A percentile compares a stretch with the other conserved stretches of the same genome.
Evolutionary conservation across 2,113 vertebrate genomes (phyloP).

Genomic region (Labeo rohita): DNA sequence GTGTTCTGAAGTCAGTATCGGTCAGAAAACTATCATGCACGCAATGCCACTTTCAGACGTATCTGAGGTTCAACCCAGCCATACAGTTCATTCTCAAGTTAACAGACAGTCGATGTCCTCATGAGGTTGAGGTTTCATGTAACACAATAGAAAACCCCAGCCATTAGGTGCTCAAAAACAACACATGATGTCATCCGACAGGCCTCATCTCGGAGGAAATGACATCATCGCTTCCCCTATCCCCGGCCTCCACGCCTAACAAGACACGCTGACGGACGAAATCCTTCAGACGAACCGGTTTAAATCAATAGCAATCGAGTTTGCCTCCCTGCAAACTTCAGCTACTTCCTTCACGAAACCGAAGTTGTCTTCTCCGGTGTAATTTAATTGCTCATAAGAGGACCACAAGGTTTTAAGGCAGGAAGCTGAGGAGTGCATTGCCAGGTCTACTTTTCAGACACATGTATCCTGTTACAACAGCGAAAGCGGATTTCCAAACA

Average conservation of each 20-base stretch:
- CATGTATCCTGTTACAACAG: conserved; percentile 60
- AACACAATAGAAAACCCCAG: conserved; percentile 38
- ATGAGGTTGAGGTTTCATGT: background rate
- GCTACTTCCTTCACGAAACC: conserved; percentile 7
- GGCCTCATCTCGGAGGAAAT: conserved; percentile 74
- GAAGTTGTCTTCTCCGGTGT: background rate
- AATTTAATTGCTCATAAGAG: conserved; percentile 28
- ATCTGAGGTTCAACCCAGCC: background rate
- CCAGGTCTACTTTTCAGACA: conserved; percentile 58
- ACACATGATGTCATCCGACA: conserved; percentile 73
- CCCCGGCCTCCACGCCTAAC: conserved; percentile 54
- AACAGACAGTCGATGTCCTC: background rate
- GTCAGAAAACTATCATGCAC: background rate
- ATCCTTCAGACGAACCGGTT: conserved; percentile 43
- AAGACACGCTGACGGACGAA: background rate
- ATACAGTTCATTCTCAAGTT: background rate
- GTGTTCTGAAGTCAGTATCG: background rate
- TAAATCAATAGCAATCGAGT: conserved; percentile 27
- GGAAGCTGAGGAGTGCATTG: conserved; percentile 12
- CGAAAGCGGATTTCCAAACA: background rate
- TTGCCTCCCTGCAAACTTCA: conserved; percentile 43
- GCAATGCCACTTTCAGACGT: too few relatives aligned
- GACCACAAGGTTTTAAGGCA: background rate
- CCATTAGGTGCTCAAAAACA: conserved; percentile 66
- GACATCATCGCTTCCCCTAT: conserved; percentile 70